These are phyloP conservation scores for Malthinus seriepunctatus DNA, from an alignment of 2,888 invertebrate species.

Conservation along the genomic window DNA sequence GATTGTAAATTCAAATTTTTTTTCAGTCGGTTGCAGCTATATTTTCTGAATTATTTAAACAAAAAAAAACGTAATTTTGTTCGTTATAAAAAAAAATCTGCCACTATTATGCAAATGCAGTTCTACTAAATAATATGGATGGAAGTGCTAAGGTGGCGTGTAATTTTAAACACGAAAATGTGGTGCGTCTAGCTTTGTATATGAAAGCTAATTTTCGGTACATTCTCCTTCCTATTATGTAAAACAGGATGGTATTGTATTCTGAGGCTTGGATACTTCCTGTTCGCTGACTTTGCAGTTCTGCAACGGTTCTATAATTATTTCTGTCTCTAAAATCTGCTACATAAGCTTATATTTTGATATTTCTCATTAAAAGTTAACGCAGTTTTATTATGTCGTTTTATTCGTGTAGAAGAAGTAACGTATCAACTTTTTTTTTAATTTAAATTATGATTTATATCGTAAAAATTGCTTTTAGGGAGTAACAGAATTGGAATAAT, in stretches of 20 bases:
- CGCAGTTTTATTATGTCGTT: conserved; percentile 17
- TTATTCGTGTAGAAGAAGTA: background rate
- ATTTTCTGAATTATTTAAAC: too few species aligned
- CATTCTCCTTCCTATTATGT: conserved; percentile 28
- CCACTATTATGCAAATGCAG: conserved; percentile 16
- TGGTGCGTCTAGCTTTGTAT: conserved; percentile 16
- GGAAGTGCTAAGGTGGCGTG: conserved; percentile 6
- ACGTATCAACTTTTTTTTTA: too few species aligned
- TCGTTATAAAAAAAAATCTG: background rate
- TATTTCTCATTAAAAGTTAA: conserved; percentile 34
- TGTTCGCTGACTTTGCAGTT: conserved; percentile 25
- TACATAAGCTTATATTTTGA: conserved; percentile 35
- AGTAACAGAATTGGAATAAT: too few species aligned
- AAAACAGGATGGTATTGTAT: conserved; percentile 25
- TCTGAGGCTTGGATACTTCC: conserved; percentile 20
- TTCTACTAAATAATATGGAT: conserved; percentile 10
- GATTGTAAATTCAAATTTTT: background rate
- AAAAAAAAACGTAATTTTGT: too few species aligned
- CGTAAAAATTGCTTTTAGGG: too few species aligned
- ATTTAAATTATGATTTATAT: too few species aligned
- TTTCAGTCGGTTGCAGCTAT: too few species aligned
- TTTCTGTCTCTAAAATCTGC: conserved; percentile 34
- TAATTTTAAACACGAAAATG: conserved; percentile 20
- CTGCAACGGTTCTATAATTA: conserved; percentile 26
- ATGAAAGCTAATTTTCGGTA: conserved; percentile 18